Evolutionary conservation across 2,888 invertebrate genomes (phyloP), one percentile per base, ranked within the genome.

Genomic region (Atrina japonica): DNA sequence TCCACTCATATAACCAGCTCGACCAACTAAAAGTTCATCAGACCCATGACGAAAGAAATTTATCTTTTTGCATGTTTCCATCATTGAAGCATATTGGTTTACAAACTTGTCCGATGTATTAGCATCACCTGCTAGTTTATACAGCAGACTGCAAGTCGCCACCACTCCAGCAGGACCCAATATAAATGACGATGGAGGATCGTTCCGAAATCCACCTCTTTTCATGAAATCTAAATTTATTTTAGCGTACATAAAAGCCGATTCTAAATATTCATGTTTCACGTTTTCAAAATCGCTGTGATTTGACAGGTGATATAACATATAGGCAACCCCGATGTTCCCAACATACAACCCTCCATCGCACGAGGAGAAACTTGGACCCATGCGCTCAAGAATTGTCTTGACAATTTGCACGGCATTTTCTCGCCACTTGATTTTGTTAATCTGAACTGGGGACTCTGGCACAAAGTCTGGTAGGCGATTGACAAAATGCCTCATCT

Each of bases 1-100:
- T 5, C 96, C 96, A 78, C 94, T 94, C 0, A 97, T 88, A 83
- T 95, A 96, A 0, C 96, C 97, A 50, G 96, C 94, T 74, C 96
- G 92, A 0, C 97, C 97, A 0, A 96, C 95, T 84, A 97, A 94
- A 25, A 96, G 91, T 89, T 97, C 97, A 90, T 97, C 96, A 40
- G 95, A 94, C 35, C 92, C 92, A 83, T 83, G 82, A 3, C 77
- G 73, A 23, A 89, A 83, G 78, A 88, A 90, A 63, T 88, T 80
- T 1, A 86, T 66, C 61, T 93, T 92, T 80, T 92, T 92, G 83
- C 84, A 86, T 21, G 75, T 67, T 9, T 81, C 76, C 0, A 93
- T 93, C 47, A 91, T 86, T 18, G 89, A 84, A 25, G 89, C 86
- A 85, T 92, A 93, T 59, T 91, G 86, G 45, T 91, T 53, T 16